phyloP scores from a whole-genome alignment of 2,113 vertebrate species.

The Ivindomyrus marchei region DNA sequence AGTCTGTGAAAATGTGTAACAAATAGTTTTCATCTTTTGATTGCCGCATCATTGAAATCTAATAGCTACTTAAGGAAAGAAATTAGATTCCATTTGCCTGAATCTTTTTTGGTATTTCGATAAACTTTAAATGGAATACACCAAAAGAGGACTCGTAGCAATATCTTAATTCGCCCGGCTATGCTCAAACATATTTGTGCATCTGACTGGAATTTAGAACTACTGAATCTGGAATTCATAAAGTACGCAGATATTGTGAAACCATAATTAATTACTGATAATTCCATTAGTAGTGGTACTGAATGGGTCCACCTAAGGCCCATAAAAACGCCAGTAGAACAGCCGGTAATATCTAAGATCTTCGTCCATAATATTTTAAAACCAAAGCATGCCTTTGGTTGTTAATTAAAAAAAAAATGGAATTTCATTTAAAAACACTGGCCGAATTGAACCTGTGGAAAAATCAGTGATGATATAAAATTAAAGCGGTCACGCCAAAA shows the following conservation, averaged over 20 bases:
- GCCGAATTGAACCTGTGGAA: background rate
- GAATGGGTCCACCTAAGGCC: background rate
- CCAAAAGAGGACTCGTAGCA: background rate
- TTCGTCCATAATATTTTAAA: background rate
- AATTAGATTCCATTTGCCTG: background rate
- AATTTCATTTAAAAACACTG: background rate
- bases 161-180: background rate
- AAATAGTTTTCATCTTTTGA: background rate
- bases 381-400: background rate
- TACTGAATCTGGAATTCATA: background rate
- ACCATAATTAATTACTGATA: background rate
- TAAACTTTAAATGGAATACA: background rate
- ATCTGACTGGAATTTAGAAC: background rate
- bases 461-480: background rate
- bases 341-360: background rate
- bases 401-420: background rate
- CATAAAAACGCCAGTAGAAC: background rate
- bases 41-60: background rate
- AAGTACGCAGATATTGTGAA: background rate
- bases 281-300: background rate
- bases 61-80: background rate
- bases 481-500: background rate
- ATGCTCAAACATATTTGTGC: background rate
- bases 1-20: background rate
- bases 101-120: background rate